Evolutionary conservation across 2,113 vertebrate genomes (phyloP), one percentile per base, ranked within the genome.

Genomic region (Corydoras sp.): DNA sequence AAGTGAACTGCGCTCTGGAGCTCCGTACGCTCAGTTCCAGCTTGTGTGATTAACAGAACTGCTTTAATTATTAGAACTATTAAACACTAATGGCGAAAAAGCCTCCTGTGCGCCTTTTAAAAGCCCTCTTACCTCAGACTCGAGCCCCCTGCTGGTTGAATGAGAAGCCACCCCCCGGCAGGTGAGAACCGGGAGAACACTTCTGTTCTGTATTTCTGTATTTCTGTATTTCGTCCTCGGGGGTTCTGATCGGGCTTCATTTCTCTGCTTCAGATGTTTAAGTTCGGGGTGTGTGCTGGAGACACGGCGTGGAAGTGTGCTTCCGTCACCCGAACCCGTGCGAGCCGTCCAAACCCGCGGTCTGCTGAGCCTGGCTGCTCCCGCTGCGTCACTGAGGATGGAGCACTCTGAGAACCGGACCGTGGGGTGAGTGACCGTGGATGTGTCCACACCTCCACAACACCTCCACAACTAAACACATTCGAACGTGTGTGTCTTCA

Each of bases 391-490:
- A 11, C 81, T 80, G 15, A 86, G 85, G 78, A 87, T 87, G 50
- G 86, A 90, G 72, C 90, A 91, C 77, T 58, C 79, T 0, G 91
- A 92, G 76, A 72, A 63, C 71, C 77, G 84, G 69, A 82, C 76
- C 9, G 18, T 90, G 12, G 70, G 79, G 90, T 89, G 69, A 84
- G 86, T n/a, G 1, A n/a, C 30, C 14, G 4, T 14, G 14, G 18
- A 63, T 11, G 12, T 10, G 58, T 51, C 43, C 11, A 67, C 29
- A 32, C 29, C 15, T 49, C 49, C 18, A 68, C 65, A 24, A 72
- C 12, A 30, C 13, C 3, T 35, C 43, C 66, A 2, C n/a, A 10
- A 0, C 18, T 24, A 24, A 24, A 24, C 18, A 24, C 18, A 24
- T 24, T 24, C 18, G 18, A 15, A 48, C 18, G 18, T 62, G 10